Evolutionary conservation across 2,797 vertebrate genomes (phyloP).

Genomic region (Sebastes minor): DNA sequence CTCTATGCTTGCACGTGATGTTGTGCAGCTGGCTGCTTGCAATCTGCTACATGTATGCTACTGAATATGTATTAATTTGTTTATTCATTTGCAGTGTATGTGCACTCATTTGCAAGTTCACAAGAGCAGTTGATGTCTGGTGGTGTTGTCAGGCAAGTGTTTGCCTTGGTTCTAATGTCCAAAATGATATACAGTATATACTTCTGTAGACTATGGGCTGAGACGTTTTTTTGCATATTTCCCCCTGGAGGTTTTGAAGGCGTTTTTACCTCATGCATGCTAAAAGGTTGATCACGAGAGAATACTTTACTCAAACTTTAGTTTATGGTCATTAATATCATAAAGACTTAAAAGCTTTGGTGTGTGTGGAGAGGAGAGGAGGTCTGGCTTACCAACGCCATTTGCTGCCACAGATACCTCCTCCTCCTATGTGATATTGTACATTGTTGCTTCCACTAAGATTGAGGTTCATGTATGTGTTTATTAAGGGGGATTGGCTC

Average conservation of each 20-base stretch:
- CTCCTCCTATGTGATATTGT: too few species aligned
- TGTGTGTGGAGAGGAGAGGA: too few species aligned
- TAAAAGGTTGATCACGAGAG: not conserved
- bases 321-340: not conserved
- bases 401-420: too few species aligned
- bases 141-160: not conserved
- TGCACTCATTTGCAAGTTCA: not conserved
- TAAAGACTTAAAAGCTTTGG: not conserved
- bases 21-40: not conserved
- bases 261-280: not conserved
- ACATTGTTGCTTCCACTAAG: too few species aligned
- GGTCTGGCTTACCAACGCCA: too few species aligned
- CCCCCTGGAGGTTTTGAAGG: not conserved
- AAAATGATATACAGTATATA: not conserved
- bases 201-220: accelerated
- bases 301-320: not conserved
- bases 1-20: too few species aligned
- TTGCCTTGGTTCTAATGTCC: not conserved
- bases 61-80: not conserved
- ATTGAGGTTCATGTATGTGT: too few species aligned
- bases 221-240: not conserved
- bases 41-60: not conserved
- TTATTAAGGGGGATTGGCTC: too few species aligned
- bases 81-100: not conserved
- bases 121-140: not conserved